phyloP scores from a whole-genome alignment of 2,113 vertebrate species.

The Excalfactoria chinensis region DNA sequence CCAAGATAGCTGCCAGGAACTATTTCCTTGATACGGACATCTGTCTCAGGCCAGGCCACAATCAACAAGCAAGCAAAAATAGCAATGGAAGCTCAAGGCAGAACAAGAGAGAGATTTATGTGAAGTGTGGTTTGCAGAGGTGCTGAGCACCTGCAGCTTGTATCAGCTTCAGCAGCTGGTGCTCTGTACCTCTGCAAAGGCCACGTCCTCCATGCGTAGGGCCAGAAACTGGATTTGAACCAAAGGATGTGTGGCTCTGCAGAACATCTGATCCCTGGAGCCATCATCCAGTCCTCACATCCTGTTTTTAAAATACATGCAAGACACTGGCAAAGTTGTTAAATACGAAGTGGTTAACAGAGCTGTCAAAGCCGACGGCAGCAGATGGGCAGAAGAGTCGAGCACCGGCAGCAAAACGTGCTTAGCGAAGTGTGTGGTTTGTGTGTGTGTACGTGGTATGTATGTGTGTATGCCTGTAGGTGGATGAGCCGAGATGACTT shows the following conservation, averaged over 20 bases:
- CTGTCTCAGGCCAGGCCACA: not conserved
- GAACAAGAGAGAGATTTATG: not conserved
- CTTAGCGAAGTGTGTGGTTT: constrained; percentile 31
- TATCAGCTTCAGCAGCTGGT: not conserved
- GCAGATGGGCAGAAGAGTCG: constrained; percentile 69
- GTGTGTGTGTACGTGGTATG: not conserved
- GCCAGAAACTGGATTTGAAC: not conserved
- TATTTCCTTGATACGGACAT: not conserved
- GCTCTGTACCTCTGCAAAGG: not conserved
- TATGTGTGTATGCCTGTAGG: not conserved
- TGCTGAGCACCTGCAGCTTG: not conserved
- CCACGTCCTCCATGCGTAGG: not conserved
- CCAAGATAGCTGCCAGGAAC: not conserved
- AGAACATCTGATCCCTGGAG: not conserved
- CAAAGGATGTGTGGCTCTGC: not conserved
- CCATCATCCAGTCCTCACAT: not conserved
- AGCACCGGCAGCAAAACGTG: constrained; percentile 79
- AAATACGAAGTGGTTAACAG: constrained; percentile 24
- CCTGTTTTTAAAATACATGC: not conserved
- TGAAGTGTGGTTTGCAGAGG: not conserved
- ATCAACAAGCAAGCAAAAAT: not conserved
- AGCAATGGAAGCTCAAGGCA: not conserved
- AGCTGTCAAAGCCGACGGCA: constrained; percentile 37
- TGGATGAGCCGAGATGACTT: not conserved
- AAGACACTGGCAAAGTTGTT: not conserved